phyloP scores from a whole-genome alignment of 2,113 vertebrate species.

The Apteryx mantelli region DNA sequence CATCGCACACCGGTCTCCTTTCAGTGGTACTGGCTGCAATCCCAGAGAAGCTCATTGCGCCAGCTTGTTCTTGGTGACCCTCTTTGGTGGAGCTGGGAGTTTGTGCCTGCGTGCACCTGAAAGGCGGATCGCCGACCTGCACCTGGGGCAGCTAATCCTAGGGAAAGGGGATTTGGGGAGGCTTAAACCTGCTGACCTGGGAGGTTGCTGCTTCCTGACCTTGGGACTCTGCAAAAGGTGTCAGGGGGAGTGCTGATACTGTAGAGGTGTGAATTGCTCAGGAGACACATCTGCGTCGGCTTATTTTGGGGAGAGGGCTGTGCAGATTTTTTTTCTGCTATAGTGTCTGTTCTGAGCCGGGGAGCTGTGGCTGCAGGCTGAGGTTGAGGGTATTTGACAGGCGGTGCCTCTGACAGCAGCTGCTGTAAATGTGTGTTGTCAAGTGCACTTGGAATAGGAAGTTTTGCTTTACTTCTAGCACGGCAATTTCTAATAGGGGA shows the following conservation, averaged over 20 bases:
- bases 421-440: not conserved
- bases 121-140: not conserved
- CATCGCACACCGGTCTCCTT: fast-evolving
- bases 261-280: not conserved
- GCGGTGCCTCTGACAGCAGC: not conserved
- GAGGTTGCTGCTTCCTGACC: not conserved
- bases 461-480: not conserved
- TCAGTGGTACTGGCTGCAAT: not conserved
- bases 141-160: not conserved
- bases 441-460: not conserved
- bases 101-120: not conserved
- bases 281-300: not conserved
- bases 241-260: not conserved
- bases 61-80: no score
- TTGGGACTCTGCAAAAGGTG: not conserved
- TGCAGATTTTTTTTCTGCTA: not conserved
- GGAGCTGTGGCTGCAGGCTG: not conserved
- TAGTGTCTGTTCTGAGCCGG: not conserved
- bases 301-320: not conserved
- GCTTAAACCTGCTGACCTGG: not conserved
- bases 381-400: not conserved
- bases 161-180: no score
- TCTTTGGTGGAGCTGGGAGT: no score
- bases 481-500: not conserved
- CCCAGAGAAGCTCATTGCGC: not conserved